Percentiles rank a stretch among this genome's conserved stretches.
These are phyloP conservation scores for Craterocephalus amniculus DNA, from an alignment of 2,797 vertebrate genomes.

Conservation along the genomic window DNA sequence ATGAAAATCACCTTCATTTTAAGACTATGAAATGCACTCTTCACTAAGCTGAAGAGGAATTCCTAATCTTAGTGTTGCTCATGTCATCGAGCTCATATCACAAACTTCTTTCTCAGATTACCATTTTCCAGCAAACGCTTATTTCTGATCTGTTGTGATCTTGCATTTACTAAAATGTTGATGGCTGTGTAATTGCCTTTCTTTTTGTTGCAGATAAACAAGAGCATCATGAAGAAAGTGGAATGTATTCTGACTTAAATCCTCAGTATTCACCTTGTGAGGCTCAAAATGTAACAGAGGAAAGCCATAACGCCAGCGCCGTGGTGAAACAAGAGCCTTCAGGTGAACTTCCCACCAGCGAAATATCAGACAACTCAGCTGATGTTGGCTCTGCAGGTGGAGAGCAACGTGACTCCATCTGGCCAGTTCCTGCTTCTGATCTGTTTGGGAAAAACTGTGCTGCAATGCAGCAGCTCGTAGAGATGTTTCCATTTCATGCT, in stretches of 20 bases:
- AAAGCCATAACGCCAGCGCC: constrained; percentile 13
- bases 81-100: not conserved
- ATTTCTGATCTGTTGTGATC: not conserved
- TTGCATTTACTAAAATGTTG: not conserved
- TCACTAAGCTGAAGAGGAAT: not conserved
- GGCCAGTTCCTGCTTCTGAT: constrained; percentile 52
- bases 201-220: constrained; percentile 36
- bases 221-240: constrained; percentile 5
- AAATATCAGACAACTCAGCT: not conserved
- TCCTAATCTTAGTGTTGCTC: not conserved
- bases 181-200: not conserved
- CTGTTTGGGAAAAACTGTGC: constrained; percentile 53
- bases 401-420: constrained; percentile 35
- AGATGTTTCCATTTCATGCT: constrained; percentile 18
- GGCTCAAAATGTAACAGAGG: constrained; percentile 5
- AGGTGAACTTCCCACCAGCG: constrained; percentile 21
- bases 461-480: constrained; percentile 23
- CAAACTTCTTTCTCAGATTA: not conserved
- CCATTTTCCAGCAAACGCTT: not conserved
- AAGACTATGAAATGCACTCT: not conserved
- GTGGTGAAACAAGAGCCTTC: constrained; percentile 65
- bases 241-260: constrained; percentile 11
- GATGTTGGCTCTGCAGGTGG: constrained; percentile 28
- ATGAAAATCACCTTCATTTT: too few species aligned
- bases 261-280: constrained; percentile 6